Evolutionary conservation across 2,888 invertebrate species (phyloP).

Genomic region (Cephus pygmeus): DNA sequence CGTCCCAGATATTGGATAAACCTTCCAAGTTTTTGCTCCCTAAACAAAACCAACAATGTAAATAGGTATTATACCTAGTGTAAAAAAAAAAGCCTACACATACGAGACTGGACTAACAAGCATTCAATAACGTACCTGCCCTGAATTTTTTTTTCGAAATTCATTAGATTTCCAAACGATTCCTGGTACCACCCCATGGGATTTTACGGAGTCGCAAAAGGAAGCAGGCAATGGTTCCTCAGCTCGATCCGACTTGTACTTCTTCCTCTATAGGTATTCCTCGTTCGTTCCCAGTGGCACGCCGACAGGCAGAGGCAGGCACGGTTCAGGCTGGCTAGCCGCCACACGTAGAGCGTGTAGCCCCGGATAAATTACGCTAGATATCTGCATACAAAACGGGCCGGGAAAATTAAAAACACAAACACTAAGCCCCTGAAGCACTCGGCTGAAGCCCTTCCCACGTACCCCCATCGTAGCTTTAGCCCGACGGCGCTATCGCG

Average conservation of each 20-base stretch:
- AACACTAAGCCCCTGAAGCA: conserved; percentile 33
- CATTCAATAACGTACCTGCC: not conserved
- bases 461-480: conserved; percentile 2
- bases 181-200: not conserved
- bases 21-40: not conserved
- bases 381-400: conserved; percentile 56
- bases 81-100: not conserved
- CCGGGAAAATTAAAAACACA: conserved; percentile 54
- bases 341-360: conserved; percentile 43
- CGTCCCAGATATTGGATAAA: not conserved
- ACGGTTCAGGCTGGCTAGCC: conserved; percentile 38
- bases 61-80: not conserved
- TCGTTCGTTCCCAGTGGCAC: not conserved
- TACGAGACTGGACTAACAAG: not conserved
- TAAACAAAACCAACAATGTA: not conserved
- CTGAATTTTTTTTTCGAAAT: not conserved
- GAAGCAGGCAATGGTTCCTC: not conserved
- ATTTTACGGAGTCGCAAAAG: not conserved
- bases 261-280: not conserved
- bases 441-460: conserved; percentile 3
- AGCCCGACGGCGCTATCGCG: conserved; percentile 32
- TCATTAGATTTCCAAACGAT: not conserved
- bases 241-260: not conserved
- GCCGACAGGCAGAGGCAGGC: conserved; percentile 8
- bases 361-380: conserved; percentile 51